Percentiles rank a stretch among this genome's conserved stretches.
These are phyloP conservation scores for Eremobia ochroleuca DNA, from an alignment of 2,888 invertebrate genomes.

Conservation along the genomic window DNA sequence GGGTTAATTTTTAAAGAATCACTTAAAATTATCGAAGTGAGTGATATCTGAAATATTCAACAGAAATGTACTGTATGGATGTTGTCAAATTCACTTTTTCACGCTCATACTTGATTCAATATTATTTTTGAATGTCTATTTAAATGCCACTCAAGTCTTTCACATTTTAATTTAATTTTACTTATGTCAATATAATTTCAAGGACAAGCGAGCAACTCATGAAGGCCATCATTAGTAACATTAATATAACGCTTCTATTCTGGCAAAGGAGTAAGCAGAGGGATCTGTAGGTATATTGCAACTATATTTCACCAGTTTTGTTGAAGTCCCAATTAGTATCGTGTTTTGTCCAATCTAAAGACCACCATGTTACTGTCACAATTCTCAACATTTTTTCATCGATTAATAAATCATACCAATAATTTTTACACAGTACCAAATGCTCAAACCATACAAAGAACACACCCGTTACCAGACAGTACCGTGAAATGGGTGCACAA, in stretches of 20 bases:
- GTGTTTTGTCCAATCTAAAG: too few species aligned
- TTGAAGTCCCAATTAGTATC: not conserved
- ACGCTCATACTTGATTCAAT: not conserved
- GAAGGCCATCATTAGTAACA: not conserved
- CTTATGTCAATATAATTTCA: not conserved
- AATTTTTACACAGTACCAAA: constrained; percentile 34
- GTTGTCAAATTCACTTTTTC: not conserved
- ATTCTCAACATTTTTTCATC: too few species aligned
- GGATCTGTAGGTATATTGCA: too few species aligned
- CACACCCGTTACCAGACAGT: constrained; percentile 57
- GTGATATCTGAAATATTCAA: constrained; percentile 5
- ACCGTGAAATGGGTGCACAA: constrained; percentile 80
- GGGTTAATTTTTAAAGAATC: not conserved
- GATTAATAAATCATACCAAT: not conserved
- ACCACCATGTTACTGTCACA: too few species aligned
- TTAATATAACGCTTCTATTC: too few species aligned
- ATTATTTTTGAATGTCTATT: not conserved
- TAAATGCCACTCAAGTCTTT: not conserved
- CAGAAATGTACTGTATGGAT: not conserved
- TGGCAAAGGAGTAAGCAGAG: too few species aligned
- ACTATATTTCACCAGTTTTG: too few species aligned
- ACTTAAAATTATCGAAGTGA: constrained; percentile 10
- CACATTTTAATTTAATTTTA: too few species aligned
- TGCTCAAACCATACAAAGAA: constrained; percentile 31
- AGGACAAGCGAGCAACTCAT: too few species aligned